Conservation (phyloP, 1,140 invertebrate species). For the Holotrichia oblita region DNA sequence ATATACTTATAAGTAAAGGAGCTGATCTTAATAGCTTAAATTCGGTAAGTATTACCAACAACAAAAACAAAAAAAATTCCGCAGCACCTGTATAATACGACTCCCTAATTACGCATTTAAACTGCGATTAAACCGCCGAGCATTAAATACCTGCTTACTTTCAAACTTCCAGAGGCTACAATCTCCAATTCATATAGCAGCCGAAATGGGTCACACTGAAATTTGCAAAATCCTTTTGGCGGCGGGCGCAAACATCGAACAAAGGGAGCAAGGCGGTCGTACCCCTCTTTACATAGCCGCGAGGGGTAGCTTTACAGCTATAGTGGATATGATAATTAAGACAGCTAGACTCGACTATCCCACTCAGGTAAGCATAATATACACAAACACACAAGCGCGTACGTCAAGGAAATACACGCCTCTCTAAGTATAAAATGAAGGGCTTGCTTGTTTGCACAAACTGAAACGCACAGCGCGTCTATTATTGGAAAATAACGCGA, state of each 20-base stretch:
- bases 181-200: conserved; percentile 75
- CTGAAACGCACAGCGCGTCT: too few relatives aligned
- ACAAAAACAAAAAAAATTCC: too few relatives aligned
- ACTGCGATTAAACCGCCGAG: background rate
- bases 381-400: too few relatives aligned
- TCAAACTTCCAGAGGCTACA: conserved; percentile 67
- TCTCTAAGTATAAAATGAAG: background rate
- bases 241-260: conserved; percentile 72
- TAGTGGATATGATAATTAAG: conserved; percentile 85
- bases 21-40: conserved; percentile 78
- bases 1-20: conserved; percentile 74
- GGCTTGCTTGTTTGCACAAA: background rate
- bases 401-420: too few relatives aligned
- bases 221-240: conserved; percentile 72
- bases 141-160: background rate
- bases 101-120: background rate
- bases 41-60: conserved; percentile 66
- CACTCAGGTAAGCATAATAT: conserved; percentile 50
- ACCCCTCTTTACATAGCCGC: conserved; percentile 78
- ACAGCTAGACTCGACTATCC: conserved; percentile 70
- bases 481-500: too few relatives aligned
- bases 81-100: background rate
- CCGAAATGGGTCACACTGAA: conserved; percentile 74
- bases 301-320: conserved; percentile 83
- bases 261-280: conserved; percentile 74